Percentiles rank a stretch among this genome's conserved stretches.
Evolutionary conservation across 2,888 invertebrate genomes (phyloP).

Genomic region (Erebia aethiops): DNA sequence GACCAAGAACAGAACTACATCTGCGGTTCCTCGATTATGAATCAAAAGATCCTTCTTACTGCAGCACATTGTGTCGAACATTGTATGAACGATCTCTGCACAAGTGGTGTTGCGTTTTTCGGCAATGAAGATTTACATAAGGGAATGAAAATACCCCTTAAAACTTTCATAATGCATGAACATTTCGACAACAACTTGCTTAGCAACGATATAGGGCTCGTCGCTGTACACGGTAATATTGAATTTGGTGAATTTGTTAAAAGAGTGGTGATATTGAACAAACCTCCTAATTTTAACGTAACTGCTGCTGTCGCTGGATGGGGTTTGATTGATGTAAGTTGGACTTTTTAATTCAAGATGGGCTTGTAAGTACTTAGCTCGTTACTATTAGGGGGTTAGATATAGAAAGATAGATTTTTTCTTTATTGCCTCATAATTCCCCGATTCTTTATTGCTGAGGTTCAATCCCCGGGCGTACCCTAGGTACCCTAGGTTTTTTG

Average conservation of each 20-base stretch:
- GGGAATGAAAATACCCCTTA: constrained; percentile 26
- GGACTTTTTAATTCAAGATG: not conserved
- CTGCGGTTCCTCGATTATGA: constrained; percentile 52
- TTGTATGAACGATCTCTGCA: constrained; percentile 17
- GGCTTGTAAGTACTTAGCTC: no score
- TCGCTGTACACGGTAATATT: constrained; percentile 12
- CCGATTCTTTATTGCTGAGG: no score
- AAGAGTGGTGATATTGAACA: constrained; percentile 23
- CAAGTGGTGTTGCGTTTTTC: not conserved
- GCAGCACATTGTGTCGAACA: constrained; percentile 52
- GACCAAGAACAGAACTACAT: constrained; percentile 16
- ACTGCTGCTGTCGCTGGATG: constrained; percentile 19
- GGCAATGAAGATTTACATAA: not conserved
- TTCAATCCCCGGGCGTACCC: no score
- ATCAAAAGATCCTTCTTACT: constrained; percentile 48
- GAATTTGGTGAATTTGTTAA: constrained; percentile 13
- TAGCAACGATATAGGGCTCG: constrained; percentile 31
- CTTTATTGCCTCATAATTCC: no score
- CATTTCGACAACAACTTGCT: not conserved
- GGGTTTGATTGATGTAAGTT: not conserved
- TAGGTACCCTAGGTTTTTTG: no score
- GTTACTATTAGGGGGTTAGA: no score
- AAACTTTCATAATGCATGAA: constrained; percentile 17
- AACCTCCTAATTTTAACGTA: not conserved
- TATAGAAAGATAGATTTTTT: no score